Conservation (phyloP, 2,888 invertebrate genomes). For the Lottia scabra region DNA sequence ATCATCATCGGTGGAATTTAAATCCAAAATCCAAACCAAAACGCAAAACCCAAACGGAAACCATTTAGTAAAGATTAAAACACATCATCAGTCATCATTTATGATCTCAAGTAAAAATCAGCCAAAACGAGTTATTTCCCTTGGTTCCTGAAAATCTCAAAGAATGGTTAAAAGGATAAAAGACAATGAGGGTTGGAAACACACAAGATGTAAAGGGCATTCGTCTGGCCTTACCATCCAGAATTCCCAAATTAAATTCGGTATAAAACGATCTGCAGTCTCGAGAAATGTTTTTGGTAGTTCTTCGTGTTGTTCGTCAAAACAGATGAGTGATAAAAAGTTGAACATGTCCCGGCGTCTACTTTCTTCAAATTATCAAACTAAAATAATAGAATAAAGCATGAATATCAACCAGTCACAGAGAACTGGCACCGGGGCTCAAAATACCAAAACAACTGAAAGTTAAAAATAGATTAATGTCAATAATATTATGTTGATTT, state of each 20-base stretch:
- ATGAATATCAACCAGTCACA: too few relatives aligned
- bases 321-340: constrained; percentile 4
- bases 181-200: neutral
- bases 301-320: constrained; percentile 2
- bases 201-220: constrained; percentile 4
- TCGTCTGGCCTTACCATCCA: constrained; percentile 6
- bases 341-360: neutral
- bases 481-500: too few relatives aligned
- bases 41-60: too few relatives aligned
- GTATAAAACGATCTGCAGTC: neutral
- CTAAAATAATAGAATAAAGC: neutral
- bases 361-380: neutral
- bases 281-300: neutral
- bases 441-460: too few relatives aligned
- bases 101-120: neutral
- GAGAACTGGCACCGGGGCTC: too few relatives aligned
- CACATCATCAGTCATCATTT: too few relatives aligned
- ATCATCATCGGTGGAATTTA: too few relatives aligned
- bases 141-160: neutral
- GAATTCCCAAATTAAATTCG: constrained; percentile 4
- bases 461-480: too few relatives aligned
- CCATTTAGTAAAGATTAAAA: too few relatives aligned
- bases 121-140: neutral
- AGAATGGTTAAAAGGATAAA: neutral
- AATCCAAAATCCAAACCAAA: too few relatives aligned